Base-by-base conservation (phyloP, 2,888 invertebrate genomes). In the Digitonthophagus gazella region DNA sequence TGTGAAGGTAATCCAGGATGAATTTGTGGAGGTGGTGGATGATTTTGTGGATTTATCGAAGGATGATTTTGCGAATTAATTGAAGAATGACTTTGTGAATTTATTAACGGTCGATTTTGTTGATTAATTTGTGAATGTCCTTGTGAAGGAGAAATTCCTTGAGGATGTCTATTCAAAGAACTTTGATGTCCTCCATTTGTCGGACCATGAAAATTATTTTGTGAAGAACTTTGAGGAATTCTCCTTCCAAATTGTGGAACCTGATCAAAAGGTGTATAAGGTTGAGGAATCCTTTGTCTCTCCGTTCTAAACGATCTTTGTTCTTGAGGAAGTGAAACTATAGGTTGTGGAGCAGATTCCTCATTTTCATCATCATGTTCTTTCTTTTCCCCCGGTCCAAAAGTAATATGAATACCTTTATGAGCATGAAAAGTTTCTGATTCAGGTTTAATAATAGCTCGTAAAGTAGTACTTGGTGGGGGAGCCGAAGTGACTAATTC, bases 381-480 rank as follows among this genome's bases (percentile, higher is more conserved):
- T 70, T 80, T 85, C 70, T 87, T 86, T 72, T 91, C 89, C 69
- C 86, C 89, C 8, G 71, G 71, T 0, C 93, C 93, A 76, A 95
- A 95, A 3, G 93, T 93, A 0, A 95, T 90, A 77, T 91, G 91
- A 1, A 95, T 90, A 65, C 92, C 93, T 74, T 91, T 91, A 72
- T 91, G 89, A 71, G 91, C 91, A 76, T 94, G 93, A 76, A 91
- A 94, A 11, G 89, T 86, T 82, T 95, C 93, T 1, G 94, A 94
- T 76, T 95, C 95, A 0, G 95, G 95, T 75, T 92, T 91, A 66
- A 95, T 95, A 55, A 95, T 90, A 0, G 95, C 91, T 78, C 95
- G 85, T 66, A 94, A 81, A 0, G 95, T 95, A 0, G 95, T 95
- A 0, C 91, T 89, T 70, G 89, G 88, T 64, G 88, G 87, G 1